These are phyloP conservation scores for Salminus brasiliensis DNA, from an alignment of 2,113 vertebrate species.

Conservation along the genomic window DNA sequence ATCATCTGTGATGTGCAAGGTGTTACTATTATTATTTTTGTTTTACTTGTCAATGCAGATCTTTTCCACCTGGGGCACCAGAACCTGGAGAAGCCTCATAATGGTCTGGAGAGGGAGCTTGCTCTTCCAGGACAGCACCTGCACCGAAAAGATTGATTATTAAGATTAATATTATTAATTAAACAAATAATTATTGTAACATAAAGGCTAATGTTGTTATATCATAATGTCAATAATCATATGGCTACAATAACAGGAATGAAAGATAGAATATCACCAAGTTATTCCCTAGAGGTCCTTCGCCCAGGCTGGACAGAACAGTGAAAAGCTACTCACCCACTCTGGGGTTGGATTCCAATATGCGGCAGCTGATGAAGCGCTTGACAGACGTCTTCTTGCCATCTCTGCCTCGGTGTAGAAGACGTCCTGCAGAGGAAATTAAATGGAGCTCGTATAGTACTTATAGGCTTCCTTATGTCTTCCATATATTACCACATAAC, in stretches of 20 bases:
- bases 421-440: slow-evolving; percentile 75
- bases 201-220: too few species aligned
- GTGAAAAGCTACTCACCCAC: slow-evolving; percentile 81
- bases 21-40: not conserved
- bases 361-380: slow-evolving; percentile 72
- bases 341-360: slow-evolving; percentile 90
- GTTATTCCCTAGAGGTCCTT: too few species aligned
- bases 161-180: not conserved
- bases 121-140: slow-evolving; percentile 95
- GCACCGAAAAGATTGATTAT: not conserved
- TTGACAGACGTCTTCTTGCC: slow-evolving; percentile 85
- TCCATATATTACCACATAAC: too few species aligned
- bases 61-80: slow-evolving; percentile 98
- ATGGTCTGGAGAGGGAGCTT: slow-evolving; percentile 97
- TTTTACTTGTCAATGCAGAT: slow-evolving; percentile 98
- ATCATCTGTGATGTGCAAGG: not conserved
- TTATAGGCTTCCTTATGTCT: not conserved
- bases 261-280: too few species aligned
- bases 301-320: not conserved
- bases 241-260: too few species aligned
- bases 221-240: too few species aligned
- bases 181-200: not conserved
- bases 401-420: slow-evolving; percentile 81
- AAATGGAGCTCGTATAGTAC: not conserved
- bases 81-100: slow-evolving; percentile 94